A percentile compares a stretch with the other conserved stretches of the same genome.
Evolutionary conservation across 2,888 invertebrate genomes (phyloP).

Genomic region (Conops quadrifasciatus): DNA sequence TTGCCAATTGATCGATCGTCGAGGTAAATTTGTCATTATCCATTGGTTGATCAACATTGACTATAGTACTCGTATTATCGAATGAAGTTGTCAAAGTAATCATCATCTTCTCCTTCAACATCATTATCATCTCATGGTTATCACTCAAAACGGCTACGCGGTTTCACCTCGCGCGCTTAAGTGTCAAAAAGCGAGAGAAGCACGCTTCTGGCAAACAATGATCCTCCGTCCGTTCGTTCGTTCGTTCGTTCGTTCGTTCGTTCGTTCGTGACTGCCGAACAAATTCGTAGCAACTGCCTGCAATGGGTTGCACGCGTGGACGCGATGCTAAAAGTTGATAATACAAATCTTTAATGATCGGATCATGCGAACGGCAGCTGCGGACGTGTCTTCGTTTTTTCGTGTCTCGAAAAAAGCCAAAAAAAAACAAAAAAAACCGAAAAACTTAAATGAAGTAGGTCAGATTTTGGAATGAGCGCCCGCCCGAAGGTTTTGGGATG

Average conservation of each 20-base stretch:
- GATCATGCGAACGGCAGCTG: constrained; percentile 26
- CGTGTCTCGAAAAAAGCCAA: background rate
- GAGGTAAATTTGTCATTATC: constrained; percentile 6
- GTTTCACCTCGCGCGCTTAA: too few species aligned
- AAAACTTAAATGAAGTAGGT: constrained; percentile 39
- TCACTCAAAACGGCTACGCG: too few species aligned
- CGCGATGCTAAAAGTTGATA: constrained; percentile 35
- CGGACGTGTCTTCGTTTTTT: background rate
- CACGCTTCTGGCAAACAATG: too few species aligned
- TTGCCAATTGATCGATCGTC: background rate
- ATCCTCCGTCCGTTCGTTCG: too few species aligned
- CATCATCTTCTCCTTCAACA: too few species aligned
- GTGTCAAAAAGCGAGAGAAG: too few species aligned
- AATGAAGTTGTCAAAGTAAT: too few species aligned
- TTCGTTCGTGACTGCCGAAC: too few species aligned
- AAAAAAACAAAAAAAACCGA: constrained; percentile 7
- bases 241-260: too few species aligned
- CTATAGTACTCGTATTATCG: background rate
- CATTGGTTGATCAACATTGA: constrained; percentile 14
- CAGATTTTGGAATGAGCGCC: constrained; percentile 37
- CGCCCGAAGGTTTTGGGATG: constrained; percentile 21
- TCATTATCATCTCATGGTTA: too few species aligned
- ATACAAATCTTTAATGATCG: constrained; percentile 36
- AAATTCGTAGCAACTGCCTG: too few species aligned
- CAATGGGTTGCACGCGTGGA: background rate